Evolutionary conservation across 2,113 vertebrate genomes (phyloP).

Genomic region (Physeter macrocephalus): DNA sequence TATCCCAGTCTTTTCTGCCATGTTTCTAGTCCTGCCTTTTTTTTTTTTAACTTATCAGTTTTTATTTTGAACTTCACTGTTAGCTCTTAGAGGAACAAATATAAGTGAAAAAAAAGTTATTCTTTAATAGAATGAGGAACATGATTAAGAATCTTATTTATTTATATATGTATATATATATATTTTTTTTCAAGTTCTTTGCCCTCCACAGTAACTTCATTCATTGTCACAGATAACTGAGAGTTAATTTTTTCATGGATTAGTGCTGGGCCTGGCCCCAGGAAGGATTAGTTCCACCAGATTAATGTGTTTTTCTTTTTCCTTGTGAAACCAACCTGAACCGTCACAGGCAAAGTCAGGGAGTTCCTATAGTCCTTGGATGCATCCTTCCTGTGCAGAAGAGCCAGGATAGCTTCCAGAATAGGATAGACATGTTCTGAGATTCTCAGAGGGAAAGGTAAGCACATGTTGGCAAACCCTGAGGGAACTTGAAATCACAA

Average conservation of each 20-base stretch:
- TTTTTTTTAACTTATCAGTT: neutral
- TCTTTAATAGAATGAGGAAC: neutral
- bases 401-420: neutral
- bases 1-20: neutral
- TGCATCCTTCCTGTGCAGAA: neutral
- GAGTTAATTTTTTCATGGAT: slow-evolving; percentile 7
- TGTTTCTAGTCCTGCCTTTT: rapidly evolving
- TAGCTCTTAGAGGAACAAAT: neutral
- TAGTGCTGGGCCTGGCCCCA: neutral
- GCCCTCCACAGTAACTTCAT: neutral
- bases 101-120: neutral
- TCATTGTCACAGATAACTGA: neutral
- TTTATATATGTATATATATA: neutral
- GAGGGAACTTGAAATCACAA: neutral
- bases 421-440: neutral
- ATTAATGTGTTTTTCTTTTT: slow-evolving; percentile 19
- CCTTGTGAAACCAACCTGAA: neutral
- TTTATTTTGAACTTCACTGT: neutral
- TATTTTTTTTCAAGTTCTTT: neutral
- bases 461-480: neutral
- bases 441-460: neutral
- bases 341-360: neutral
- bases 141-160: neutral
- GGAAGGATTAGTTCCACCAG: slow-evolving; percentile 36
- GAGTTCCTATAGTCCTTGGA: neutral